Evolutionary conservation across 1,140 invertebrate species (phyloP), one percentile per base, ranked within the genome.

Genomic region (Octopus sinensis): DNA sequence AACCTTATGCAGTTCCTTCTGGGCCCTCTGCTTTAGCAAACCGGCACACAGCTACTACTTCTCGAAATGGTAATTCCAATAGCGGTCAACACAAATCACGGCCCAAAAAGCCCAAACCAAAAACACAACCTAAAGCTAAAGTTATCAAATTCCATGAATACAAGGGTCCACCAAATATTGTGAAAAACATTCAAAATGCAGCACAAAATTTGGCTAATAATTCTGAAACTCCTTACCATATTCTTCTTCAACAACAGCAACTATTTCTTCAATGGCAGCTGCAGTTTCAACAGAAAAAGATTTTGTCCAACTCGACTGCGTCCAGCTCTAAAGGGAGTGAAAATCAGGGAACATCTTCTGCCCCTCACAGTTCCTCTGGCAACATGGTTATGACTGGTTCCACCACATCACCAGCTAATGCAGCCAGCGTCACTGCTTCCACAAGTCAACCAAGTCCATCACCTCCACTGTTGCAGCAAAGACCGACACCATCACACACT

Each of bases 91-190:
- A 87, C 51, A 88, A 89, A 82, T 84, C 85, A 71, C 87, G 87
- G 86, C 92, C 95, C 75, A 97, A 97, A 91, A 97, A 98, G 91
- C 94, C 94, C 53, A 96, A 96, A 89, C 94, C 94, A 77, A 95
- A 96, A 88, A 93, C 94, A 6, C 92, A 94, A 82, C 93, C 94
- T 0, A 98, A 98, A 90, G 94, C 96, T 4, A 94, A 89, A 85
- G 88, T 90, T 73, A 97, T 98, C 82, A 99, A 99, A 92, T 99
- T 99, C 91, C 97, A 99, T 90, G 97, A 99, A 90, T 98, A 99
- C 90, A 98, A 98, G 92, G 97, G 97, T 79, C 97, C 97, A 71
- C 96, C 97, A 80, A 98, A 95, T 91, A 95, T 95, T 43, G 88
- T 89, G 93, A 97, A 87, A 95, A 96, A 54, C 30, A 78, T 81